Evolutionary conservation across 2,113 vertebrate genomes (phyloP).

Genomic region (Theropithecus gelada): DNA sequence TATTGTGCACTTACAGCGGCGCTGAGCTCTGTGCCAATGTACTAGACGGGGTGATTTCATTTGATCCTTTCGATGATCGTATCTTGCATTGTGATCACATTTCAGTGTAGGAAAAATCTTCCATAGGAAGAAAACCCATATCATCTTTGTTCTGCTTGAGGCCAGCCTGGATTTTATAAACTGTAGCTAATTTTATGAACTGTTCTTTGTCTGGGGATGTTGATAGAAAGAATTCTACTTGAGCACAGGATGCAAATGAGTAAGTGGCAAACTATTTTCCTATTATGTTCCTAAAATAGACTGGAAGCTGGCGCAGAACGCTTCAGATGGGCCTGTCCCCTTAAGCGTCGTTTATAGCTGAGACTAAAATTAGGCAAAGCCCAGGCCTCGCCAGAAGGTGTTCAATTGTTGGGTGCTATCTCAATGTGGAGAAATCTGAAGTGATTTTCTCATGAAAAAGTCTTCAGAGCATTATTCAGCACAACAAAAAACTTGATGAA

Average conservation of each 20-base stretch:
- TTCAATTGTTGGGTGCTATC: background rate
- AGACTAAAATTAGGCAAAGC: background rate
- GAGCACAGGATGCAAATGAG: background rate
- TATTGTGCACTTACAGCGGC: accelerated
- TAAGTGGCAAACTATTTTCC: background rate
- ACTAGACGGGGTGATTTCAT: background rate
- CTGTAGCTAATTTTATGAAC: background rate
- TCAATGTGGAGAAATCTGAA: background rate
- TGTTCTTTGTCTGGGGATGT: background rate
- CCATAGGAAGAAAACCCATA: background rate
- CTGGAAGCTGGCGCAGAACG: background rate
- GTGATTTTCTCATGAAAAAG: background rate
- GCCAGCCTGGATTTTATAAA: background rate
- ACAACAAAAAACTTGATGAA: slow-evolving; percentile 10
- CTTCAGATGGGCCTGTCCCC: background rate
- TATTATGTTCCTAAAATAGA: slow-evolving; percentile 52
- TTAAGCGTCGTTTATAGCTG: accelerated
- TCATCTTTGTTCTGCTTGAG: background rate
- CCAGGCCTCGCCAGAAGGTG: background rate
- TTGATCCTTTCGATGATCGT: background rate
- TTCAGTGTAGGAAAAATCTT: background rate
- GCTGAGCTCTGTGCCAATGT: accelerated
- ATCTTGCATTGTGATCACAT: background rate
- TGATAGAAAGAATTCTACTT: background rate
- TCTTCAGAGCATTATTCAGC: background rate